Evolutionary conservation across 2,888 invertebrate species (phyloP).

Genomic region (Cryptus viduatorius): DNA sequence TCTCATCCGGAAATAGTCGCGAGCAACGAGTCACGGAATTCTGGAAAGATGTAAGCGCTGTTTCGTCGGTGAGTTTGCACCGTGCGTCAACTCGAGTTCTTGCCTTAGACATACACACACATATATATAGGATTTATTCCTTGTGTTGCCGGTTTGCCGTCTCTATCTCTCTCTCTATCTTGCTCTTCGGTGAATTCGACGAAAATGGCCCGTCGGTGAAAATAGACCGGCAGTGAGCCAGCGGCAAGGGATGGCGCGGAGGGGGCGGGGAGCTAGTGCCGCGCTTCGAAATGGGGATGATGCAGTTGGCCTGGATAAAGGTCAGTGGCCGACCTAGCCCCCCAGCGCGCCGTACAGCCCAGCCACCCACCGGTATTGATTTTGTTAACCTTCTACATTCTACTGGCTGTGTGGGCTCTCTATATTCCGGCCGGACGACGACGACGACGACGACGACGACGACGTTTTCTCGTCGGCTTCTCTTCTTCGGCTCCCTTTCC

Average conservation of each 20-base stretch:
- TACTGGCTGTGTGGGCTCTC: conserved; percentile 65
- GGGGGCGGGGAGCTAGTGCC: conserved; percentile 7
- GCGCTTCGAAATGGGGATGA: conserved; percentile 79
- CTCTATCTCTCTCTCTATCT: background rate
- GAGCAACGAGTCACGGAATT: background rate
- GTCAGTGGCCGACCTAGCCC: conserved; percentile 83
- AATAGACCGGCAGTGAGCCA: conserved; percentile 72
- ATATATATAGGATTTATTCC: background rate
- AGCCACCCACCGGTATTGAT: conserved; percentile 77
- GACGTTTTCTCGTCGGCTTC: background rate
- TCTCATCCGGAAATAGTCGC: conserved; percentile 7
- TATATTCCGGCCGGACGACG: conserved; percentile 11
- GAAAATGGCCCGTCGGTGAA: conserved; percentile 74
- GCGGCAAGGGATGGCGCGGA: background rate
- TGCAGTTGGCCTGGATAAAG: conserved; percentile 83
- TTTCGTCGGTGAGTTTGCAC: background rate
- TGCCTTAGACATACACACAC: background rate
- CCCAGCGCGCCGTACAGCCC: conserved; percentile 74
- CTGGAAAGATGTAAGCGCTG: background rate
- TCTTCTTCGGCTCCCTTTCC: conserved; percentile 6
- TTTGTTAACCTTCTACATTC: conserved; percentile 81
- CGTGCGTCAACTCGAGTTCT: conserved; percentile 34
- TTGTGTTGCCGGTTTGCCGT: background rate
- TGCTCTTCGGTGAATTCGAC: conserved; percentile 57
- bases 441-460: no score